A percentile compares a stretch with the other conserved stretches of the same genome.
Conservation (phyloP, 2,113 vertebrate species). For the Ailuropoda melanoleuca region DNA sequence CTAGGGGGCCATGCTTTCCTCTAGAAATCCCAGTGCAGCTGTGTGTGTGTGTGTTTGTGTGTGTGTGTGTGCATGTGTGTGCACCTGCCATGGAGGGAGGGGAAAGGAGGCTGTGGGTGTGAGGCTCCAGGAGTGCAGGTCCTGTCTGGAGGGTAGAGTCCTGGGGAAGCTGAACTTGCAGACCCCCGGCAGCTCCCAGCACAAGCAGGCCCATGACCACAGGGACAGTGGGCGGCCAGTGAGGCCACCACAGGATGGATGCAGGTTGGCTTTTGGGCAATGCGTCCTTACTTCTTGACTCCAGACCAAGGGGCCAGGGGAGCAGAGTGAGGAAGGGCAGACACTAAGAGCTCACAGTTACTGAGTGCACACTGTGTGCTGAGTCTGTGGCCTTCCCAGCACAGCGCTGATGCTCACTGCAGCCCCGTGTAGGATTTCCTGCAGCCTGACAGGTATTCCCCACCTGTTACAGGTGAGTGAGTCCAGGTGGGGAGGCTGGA, state of each 20-base stretch:
- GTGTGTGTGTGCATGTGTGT: neutral
- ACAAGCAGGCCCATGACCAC: neutral
- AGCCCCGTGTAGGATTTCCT: neutral
- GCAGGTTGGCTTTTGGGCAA: neutral
- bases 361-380: neutral
- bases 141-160: neutral
- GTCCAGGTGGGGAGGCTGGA: neutral
- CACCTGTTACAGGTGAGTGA: neutral
- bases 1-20: neutral
- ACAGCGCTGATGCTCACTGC: neutral
- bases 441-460: neutral
- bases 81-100: too few species aligned
- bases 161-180: neutral
- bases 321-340: neutral
- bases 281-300: neutral
- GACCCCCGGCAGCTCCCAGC: neutral
- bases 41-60: neutral
- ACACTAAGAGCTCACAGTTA: neutral
- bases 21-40: neutral
- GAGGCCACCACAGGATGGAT: neutral
- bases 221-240: too few species aligned
- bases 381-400: neutral
- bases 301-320: neutral
- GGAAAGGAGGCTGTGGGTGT: neutral
- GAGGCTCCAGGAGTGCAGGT: too few species aligned